Conservation (phyloP, 2,797 vertebrate species). For the Okamejei kenojei region DNA sequence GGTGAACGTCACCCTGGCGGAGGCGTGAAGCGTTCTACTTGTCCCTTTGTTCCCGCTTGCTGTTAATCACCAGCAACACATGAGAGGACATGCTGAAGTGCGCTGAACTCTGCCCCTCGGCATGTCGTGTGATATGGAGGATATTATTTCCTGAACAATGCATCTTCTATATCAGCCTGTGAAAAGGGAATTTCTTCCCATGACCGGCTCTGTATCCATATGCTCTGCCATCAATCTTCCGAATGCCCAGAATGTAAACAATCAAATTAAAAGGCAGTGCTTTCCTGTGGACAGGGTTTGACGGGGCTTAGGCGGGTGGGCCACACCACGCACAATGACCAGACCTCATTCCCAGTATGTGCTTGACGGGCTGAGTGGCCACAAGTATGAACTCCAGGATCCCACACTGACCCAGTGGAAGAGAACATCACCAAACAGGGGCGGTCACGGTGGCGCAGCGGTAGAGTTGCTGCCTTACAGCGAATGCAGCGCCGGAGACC, state of each 20-base stretch:
- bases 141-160: conserved; percentile 17
- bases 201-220: background rate
- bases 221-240: background rate
- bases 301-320: background rate
- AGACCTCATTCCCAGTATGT: background rate
- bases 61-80: background rate
- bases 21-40: background rate
- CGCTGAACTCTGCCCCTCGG: conserved; percentile 3
- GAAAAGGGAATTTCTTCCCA: background rate
- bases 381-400: background rate
- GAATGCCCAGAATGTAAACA: background rate
- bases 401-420: background rate
- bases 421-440: too few species aligned
- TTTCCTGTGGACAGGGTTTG: background rate
- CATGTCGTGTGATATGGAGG: background rate
- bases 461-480: too few species aligned
- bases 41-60: background rate
- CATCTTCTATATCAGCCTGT: conserved; percentile 13
- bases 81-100: background rate
- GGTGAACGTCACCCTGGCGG: background rate
- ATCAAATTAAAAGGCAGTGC: background rate
- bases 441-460: too few species aligned
- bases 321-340: background rate
- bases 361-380: background rate
- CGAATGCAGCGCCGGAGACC: too few species aligned